These are phyloP conservation scores for Lacerta bilineata DNA, from an alignment of 2,797 vertebrate species.

Conservation along the genomic window DNA sequence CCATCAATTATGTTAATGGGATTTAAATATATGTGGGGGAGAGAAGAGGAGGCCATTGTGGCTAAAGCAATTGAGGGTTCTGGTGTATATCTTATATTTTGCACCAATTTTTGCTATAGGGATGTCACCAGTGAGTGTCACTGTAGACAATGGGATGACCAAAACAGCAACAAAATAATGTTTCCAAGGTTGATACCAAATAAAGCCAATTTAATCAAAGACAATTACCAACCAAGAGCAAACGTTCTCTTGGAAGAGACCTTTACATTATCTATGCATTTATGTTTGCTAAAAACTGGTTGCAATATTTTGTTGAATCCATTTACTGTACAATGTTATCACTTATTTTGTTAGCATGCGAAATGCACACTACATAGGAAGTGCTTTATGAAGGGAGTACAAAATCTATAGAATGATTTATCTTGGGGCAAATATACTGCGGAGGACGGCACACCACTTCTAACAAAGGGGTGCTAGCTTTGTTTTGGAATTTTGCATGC, in stretches of 20 bases:
- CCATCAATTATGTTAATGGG: background rate
- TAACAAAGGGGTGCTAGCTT: slow-evolving; percentile 76
- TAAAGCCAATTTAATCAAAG: slow-evolving; percentile 25
- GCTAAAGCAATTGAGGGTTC: background rate
- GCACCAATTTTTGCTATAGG: background rate
- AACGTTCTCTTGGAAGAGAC: slow-evolving; percentile 54
- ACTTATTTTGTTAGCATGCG: slow-evolving; percentile 45
- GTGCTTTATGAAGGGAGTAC: slow-evolving; percentile 46
- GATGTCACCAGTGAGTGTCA: slow-evolving; percentile 8
- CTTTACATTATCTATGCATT: slow-evolving; percentile 49
- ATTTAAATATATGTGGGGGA: slow-evolving; percentile 14
- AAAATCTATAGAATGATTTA: slow-evolving; percentile 31
- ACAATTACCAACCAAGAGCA: slow-evolving; percentile 34
- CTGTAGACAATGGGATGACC: slow-evolving; percentile 18
- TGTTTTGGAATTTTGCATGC: slow-evolving; percentile 67
- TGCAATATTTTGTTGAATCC: slow-evolving; percentile 56
- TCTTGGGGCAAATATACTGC: slow-evolving; percentile 60
- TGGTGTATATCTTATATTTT: background rate
- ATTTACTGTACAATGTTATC: slow-evolving; percentile 53
- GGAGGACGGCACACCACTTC: slow-evolving; percentile 50
- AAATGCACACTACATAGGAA: slow-evolving; percentile 42
- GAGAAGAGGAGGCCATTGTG: background rate
- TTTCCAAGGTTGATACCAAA: slow-evolving; percentile 3
- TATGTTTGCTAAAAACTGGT: slow-evolving; percentile 33
- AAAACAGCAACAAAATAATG: background rate